Evolutionary conservation across 2,113 vertebrate genomes (phyloP).

Genomic region (Sinocyclocheilus maitianheensis): DNA sequence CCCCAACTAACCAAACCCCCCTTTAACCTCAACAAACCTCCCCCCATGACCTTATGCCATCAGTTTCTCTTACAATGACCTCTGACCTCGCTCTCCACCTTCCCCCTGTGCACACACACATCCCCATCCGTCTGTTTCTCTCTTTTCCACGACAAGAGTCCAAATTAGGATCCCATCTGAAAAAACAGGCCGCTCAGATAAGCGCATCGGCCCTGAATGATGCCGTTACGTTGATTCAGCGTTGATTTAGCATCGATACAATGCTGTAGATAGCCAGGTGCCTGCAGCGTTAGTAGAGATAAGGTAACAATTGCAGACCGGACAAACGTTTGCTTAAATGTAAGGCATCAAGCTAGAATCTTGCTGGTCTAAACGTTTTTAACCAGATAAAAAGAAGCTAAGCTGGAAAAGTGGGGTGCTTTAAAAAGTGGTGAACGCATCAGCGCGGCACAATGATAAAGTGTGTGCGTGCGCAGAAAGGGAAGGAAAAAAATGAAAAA

Average conservation of each 20-base stretch:
- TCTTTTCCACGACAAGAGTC: slow-evolving; percentile 2
- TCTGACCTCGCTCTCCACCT: slow-evolving; percentile 58
- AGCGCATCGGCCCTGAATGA: slow-evolving; percentile 43
- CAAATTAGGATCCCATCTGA: slow-evolving; percentile 47
- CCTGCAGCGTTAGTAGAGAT: slow-evolving; percentile 56
- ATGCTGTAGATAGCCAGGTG: slow-evolving; percentile 44
- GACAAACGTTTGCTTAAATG: slow-evolving; percentile 49
- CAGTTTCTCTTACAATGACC: slow-evolving; percentile 71
- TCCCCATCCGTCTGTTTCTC: slow-evolving; percentile 4
- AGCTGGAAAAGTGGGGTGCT: slow-evolving; percentile 42
- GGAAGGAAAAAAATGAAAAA: slow-evolving; percentile 22
- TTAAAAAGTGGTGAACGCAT: slow-evolving; percentile 41
- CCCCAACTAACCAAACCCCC: slow-evolving; percentile 52
- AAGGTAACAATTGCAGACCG: slow-evolving; percentile 54
- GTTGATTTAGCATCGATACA: slow-evolving; percentile 52
- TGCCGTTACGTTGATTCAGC: slow-evolving; percentile 46
- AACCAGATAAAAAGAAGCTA: slow-evolving; percentile 54
- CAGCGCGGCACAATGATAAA: slow-evolving; percentile 16
- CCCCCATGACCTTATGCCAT: slow-evolving; percentile 62
- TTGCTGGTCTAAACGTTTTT: slow-evolving; percentile 55
- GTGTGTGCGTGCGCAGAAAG: slow-evolving; percentile 1
- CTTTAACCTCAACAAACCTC: slow-evolving; percentile 56
- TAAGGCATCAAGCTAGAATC: slow-evolving; percentile 52
- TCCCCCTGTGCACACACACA: slow-evolving; percentile 21
- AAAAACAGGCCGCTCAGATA: slow-evolving; percentile 56